Percentiles rank a stretch among this genome's conserved stretches.
Evolutionary conservation across 53 echinoderm and acorn worm genomes (phyloP).

Genomic region (Hippasteria phrygiana): DNA sequence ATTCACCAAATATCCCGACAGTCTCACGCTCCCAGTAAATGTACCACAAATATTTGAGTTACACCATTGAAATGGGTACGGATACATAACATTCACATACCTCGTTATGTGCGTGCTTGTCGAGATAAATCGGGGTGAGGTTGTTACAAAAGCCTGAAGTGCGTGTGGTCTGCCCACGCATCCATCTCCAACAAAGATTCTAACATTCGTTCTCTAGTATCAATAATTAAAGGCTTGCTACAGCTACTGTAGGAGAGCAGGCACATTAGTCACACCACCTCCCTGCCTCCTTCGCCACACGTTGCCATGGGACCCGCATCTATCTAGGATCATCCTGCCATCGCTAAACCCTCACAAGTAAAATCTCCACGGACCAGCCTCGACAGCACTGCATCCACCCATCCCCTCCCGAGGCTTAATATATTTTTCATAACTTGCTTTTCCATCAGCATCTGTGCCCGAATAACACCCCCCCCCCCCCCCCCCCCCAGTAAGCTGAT

Average conservation of each 20-base stretch:
- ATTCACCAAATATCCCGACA: too few species aligned
- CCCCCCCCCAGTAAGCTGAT: slow-evolving; percentile 28
- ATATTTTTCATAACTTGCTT: slow-evolving; percentile 69
- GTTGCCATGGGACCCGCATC: not conserved
- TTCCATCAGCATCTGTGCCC: slow-evolving; percentile 39
- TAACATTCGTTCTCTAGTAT: too few species aligned
- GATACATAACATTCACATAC: too few species aligned
- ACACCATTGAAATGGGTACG: too few species aligned
- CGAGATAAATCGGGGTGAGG: too few species aligned
- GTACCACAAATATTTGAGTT: too few species aligned
- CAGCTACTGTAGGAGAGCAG: not conserved
- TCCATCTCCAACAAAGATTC: too few species aligned
- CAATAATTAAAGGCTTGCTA: too few species aligned
- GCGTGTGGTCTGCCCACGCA: too few species aligned
- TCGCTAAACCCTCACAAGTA: not conserved
- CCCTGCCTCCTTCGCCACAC: not conserved
- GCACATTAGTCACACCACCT: not conserved
- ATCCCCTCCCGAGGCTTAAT: slow-evolving; percentile 34
- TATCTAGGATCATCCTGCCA: not conserved
- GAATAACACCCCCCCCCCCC: not conserved
- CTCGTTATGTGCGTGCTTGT: too few species aligned
- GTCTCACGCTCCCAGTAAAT: too few species aligned
- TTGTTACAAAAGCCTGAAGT: too few species aligned
- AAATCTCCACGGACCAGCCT: not conserved
- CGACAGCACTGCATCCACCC: not conserved